Percentiles rank a stretch among this genome's conserved stretches.
Evolutionary conservation across 23 tunicate genomes (phyloP).

Genomic region (Styela plicata): DNA sequence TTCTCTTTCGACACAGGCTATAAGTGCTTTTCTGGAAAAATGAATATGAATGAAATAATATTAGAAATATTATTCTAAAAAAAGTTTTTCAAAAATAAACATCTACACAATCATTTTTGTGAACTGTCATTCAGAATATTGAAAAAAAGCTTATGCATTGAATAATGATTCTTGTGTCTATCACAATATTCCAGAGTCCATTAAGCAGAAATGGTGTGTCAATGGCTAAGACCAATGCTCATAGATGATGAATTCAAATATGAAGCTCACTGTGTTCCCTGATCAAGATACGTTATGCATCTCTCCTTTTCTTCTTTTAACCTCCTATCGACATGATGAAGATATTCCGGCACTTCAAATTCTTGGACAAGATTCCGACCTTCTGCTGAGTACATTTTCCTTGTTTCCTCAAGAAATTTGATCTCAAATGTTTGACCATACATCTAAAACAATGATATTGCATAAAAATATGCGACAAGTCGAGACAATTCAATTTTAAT

Average conservation of each 20-base stretch:
- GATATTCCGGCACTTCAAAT: slow-evolving; percentile 41
- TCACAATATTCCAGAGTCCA: no score
- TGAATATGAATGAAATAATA: not conserved
- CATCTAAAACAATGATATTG: slow-evolving; percentile 23
- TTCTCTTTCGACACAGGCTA: slow-evolving; percentile 51
- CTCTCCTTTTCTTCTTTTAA: slow-evolving; percentile 34
- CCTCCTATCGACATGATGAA: slow-evolving; percentile 35
- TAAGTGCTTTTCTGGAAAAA: slow-evolving; percentile 43
- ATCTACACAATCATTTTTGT: no score
- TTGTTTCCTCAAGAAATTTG: slow-evolving; percentile 32
- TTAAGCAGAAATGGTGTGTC: no score
- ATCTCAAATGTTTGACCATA: slow-evolving; percentile 31
- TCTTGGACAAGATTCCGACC: slow-evolving; percentile 15
- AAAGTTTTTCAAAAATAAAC: no score
- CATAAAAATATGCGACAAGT: no score
- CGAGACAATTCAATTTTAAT: no score
- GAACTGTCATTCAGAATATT: no score
- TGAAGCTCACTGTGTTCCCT: slow-evolving; percentile 14
- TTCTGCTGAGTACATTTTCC: slow-evolving; percentile 29
- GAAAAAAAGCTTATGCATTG: no score
- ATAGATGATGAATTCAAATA: no score
- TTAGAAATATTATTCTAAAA: no score
- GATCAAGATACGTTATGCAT: slow-evolving; percentile 37
- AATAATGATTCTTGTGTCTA: no score
- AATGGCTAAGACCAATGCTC: no score